phyloP scores from a whole-genome alignment of 2,888 invertebrate genomes.

The Agonopterix arenella region DNA sequence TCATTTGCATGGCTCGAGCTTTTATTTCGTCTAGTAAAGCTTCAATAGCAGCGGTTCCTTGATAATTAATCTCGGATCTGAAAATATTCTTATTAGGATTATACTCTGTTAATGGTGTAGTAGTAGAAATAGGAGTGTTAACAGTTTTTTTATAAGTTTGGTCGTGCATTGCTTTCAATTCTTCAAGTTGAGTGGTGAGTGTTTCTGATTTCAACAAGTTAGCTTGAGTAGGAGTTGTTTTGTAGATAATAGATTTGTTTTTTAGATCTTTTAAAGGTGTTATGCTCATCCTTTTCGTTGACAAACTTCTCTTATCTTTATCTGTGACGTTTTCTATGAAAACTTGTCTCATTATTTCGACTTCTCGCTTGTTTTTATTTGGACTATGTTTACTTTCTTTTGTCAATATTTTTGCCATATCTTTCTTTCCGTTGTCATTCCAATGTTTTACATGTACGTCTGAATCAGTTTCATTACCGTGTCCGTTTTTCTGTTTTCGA shows the following conservation, averaged over 20 bases:
- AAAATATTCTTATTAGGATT: no score
- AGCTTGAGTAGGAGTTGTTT: no score
- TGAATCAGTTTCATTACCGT: not conserved
- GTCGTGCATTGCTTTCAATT: no score
- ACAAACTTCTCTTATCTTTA: not conserved
- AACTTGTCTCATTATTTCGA: not conserved
- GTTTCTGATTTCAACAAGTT: no score
- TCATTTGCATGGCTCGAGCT: constrained; percentile 30
- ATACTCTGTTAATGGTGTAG: no score
- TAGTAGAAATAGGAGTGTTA: no score
- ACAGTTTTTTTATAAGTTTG: no score
- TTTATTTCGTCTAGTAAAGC: constrained; percentile 41
- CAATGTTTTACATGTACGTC: not conserved
- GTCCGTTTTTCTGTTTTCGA: no score
- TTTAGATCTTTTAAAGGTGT: not conserved
- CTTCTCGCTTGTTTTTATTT: not conserved
- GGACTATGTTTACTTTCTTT: not conserved
- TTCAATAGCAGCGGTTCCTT: constrained; percentile 41
- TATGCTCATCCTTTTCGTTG: not conserved
- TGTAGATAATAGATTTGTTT: no score
- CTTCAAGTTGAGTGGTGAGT: no score
- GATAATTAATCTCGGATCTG: constrained; percentile 1
- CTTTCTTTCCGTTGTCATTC: not conserved
- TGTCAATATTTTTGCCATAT: not conserved
- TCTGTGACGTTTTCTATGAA: not conserved